Base-by-base conservation (phyloP, 2,888 invertebrate genomes). In the Vannuccia rotundouncinata region DNA sequence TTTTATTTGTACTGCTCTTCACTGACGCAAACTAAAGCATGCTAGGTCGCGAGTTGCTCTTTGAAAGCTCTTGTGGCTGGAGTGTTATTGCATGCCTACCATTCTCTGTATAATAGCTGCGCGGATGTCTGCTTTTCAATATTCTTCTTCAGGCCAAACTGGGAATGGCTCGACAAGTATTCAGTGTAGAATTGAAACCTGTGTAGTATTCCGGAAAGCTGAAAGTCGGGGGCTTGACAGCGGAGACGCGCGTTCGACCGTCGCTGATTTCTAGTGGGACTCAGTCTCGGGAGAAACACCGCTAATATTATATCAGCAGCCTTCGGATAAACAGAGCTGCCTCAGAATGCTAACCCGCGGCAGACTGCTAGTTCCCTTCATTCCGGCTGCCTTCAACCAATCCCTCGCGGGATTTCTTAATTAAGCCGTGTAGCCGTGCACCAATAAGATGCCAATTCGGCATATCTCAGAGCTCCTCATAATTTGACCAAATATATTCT, bases 331-430 rank as follows among this genome's bases (percentile, higher is more conserved):
- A 66, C 25, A 66, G 45, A 17, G 45, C 45, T 17, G 45, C 10
- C 45, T 5, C 45, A 13, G 45, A 5, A 13, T 66, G 66, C 66
- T 22, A 22, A 2, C 66, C 25, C 66, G 66, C 66, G 10, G 66
- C 66, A 66, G 66, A 66, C 66, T 22, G 66, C 17, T 27, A 5
- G 66, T 2, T 66, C 5, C 66, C 66, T 2, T 22, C 2, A 22
- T 66, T 27, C 66, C 66, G 25, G 66, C 25, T 27, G 22, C 17
- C 66, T 66, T 66, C 45, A 27, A 66, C 66, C 66, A 66, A 66
- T 66, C 66, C 66, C 66, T 66, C 66, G 66, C 66, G 66, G 66
- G 66, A 66, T 66, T 66, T 66, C 22, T 66, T 66, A 66, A 66
- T 66, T 66, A 66, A 66, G 66, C 66, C 22, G 22, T 5, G 22